These are phyloP conservation scores for Dryobates pubescens DNA, from an alignment of 2,797 vertebrate genomes.

Conservation along the genomic window DNA sequence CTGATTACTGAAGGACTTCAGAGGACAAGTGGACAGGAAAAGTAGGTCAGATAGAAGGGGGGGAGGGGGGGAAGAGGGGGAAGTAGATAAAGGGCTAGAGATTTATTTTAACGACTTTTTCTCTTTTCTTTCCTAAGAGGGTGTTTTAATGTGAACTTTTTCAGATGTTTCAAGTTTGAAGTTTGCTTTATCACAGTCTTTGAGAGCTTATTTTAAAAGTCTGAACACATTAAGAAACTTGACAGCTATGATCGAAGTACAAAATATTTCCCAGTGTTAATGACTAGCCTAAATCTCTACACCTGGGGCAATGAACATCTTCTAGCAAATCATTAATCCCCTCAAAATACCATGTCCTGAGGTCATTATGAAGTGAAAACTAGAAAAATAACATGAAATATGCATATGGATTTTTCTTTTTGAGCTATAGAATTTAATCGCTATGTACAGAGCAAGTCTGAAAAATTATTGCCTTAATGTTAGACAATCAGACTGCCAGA, in stretches of 20 bases:
- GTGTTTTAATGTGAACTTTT: conserved; percentile 37
- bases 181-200: conserved; percentile 25
- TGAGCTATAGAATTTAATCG: neutral
- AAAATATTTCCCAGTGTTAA: conserved; percentile 60
- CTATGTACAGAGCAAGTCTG: neutral
- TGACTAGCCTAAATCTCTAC: conserved; percentile 15
- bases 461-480: neutral
- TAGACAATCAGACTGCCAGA: conserved; percentile 13
- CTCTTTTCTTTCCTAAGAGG: neutral
- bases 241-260: conserved; percentile 49
- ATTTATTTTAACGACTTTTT: neutral
- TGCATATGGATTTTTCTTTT: neutral
- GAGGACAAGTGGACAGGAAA: conserved; percentile 37
- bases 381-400: conserved; percentile 52
- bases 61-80: too few species aligned
- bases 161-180: conserved; percentile 35
- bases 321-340: conserved; percentile 51
- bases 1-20: conserved; percentile 61
- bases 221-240: conserved; percentile 38
- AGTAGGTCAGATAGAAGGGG: conserved; percentile 23
- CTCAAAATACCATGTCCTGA: neutral
- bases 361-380: conserved; percentile 44
- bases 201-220: conserved; percentile 31
- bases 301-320: conserved; percentile 25
- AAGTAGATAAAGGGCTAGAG: neutral